These are phyloP conservation scores for Hololepta plana DNA, from an alignment of 2,888 invertebrate genomes.

Conservation along the genomic window DNA sequence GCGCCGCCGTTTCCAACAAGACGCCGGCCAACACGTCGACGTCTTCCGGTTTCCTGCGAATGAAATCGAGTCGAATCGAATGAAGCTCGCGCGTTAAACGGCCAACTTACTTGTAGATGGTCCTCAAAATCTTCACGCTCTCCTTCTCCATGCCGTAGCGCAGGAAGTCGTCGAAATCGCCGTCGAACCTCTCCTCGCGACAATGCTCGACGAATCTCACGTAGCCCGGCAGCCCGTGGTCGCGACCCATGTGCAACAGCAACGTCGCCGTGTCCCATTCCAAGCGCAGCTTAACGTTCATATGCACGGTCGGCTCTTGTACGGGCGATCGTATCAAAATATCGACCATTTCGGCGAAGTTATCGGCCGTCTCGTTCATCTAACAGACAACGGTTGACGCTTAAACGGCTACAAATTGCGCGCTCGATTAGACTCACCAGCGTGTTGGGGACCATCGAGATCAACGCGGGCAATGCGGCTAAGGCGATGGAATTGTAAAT, in stretches of 20 bases:
- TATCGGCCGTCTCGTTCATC: constrained; percentile 36
- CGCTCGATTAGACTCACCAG: constrained; percentile 31
- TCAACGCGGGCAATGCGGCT: constrained; percentile 51
- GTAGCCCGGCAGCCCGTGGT: constrained; percentile 68
- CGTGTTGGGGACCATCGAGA: constrained; percentile 54
- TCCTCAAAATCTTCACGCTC: constrained; percentile 42
- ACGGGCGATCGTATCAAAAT: constrained; percentile 46
- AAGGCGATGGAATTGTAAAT: constrained; percentile 63
- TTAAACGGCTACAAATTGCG: no score
- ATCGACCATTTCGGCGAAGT: constrained; percentile 33
- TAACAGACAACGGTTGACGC: constrained; percentile 20
- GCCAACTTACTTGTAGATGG: constrained; percentile 49
- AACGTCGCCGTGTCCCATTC: constrained; percentile 30
- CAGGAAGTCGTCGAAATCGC: constrained; percentile 36
- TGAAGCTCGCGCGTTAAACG: constrained; percentile 6
- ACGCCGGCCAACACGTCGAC: constrained; percentile 75
- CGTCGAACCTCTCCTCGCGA: constrained; percentile 11
- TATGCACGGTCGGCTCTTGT: constrained; percentile 38
- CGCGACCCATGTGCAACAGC: constrained; percentile 46
- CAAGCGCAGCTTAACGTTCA: constrained; percentile 21
- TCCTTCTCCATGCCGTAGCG: constrained; percentile 36
- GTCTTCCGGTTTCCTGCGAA: constrained; percentile 45
- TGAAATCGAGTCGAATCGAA: constrained; percentile 8
- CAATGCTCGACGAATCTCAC: constrained; percentile 49
- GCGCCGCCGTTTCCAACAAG: constrained; percentile 57